phyloP scores from a whole-genome alignment of 2,888 invertebrate genomes.

The Micropterix aruncella region DNA sequence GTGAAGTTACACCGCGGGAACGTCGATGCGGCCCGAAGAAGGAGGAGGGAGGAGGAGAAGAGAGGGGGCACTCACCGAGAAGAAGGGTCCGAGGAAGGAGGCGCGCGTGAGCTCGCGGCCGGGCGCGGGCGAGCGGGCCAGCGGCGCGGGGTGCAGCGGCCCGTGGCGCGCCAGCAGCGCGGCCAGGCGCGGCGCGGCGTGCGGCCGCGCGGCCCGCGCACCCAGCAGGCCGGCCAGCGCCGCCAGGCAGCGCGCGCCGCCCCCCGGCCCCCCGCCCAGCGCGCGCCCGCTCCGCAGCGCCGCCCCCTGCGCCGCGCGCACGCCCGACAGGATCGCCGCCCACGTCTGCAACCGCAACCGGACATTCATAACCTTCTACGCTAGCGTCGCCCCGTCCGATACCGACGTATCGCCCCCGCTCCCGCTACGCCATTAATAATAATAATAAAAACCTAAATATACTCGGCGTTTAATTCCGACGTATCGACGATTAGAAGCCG shows the following conservation, averaged over 20 bases:
- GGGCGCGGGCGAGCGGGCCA: conserved; percentile 54
- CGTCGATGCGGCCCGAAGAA: too few relatives aligned
- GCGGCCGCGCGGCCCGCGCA: conserved; percentile 52
- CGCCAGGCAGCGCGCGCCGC: conserved; percentile 55
- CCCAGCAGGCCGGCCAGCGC: conserved; percentile 70
- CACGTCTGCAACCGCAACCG: too few relatives aligned
- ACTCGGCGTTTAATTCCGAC: too few relatives aligned
- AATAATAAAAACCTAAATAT: too few relatives aligned
- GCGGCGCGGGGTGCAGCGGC: conserved; percentile 58
- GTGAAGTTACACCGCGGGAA: too few relatives aligned
- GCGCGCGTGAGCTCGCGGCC: conserved; percentile 79
- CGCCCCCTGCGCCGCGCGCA: conserved; percentile 43
- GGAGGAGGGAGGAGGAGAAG: too few relatives aligned
- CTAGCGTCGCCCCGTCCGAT: too few relatives aligned
- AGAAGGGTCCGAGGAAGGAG: conserved; percentile 83
- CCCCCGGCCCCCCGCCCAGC: conserved; percentile 52
- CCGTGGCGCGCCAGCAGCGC: conserved; percentile 27
- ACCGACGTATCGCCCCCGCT: not conserved
- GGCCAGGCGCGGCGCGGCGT: conserved; percentile 64
- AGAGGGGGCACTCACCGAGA: conserved; percentile 55
- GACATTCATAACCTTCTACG: too few relatives aligned
- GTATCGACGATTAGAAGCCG: too few relatives aligned
- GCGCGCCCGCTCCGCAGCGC: conserved; percentile 51
- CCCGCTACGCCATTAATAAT: too few relatives aligned
- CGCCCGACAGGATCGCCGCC: conserved; percentile 27